Conservation (phyloP, 2,888 invertebrate species). For the Conomelus anceps region DNA sequence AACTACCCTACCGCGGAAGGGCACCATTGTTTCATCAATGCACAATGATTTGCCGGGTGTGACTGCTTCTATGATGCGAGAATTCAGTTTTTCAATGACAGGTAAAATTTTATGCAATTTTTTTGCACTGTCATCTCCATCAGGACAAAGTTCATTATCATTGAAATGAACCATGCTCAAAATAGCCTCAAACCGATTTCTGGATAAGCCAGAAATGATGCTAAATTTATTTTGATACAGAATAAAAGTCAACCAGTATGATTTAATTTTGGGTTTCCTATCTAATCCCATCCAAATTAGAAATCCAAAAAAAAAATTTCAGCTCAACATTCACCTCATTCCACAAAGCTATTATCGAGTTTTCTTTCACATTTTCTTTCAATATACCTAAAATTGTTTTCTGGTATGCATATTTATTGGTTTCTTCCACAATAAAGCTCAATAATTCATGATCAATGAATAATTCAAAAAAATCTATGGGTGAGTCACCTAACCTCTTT, state of each 20-base stretch:
- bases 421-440: neutral
- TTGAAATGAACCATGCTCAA: neutral
- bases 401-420: neutral
- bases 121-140: neutral
- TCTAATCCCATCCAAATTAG: slow-evolving; percentile 1
- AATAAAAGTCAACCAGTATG: neutral
- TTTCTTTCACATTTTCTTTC: neutral
- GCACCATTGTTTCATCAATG: neutral
- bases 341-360: neutral
- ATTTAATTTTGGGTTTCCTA: neutral
- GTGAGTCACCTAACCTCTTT: neutral
- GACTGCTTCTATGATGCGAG: neutral
- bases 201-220: neutral
- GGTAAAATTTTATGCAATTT: neutral
- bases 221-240: neutral
- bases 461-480: neutral
- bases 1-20: neutral
- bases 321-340: neutral
- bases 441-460: neutral
- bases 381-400: neutral
- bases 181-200: neutral
- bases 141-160: neutral
- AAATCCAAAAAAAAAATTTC: neutral
- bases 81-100: neutral
- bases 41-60: neutral